Base-by-base conservation (phyloP, 1,140 invertebrate genomes). In the Drosophila elegans region DNA sequence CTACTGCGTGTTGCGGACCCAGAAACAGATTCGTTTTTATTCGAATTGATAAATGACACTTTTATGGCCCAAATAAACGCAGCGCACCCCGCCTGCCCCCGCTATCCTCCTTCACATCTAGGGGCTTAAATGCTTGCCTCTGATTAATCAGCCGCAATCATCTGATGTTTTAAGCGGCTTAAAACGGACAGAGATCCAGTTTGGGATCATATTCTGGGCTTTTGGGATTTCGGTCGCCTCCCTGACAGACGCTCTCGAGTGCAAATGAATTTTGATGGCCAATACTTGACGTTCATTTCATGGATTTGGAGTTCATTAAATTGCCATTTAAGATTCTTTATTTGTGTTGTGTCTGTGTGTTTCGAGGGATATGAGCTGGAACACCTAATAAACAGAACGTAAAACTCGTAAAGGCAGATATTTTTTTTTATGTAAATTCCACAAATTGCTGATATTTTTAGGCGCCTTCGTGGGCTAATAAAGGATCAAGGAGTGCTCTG, bases 111-210 rank as follows among this genome's bases (percentile, higher is more conserved):
- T 13, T 42, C 29, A 42, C 52, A 55, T 36, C 38, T 46, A 51
- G 74, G 41, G 78, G 84, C 84, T 89, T 89, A 89, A 89, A 89
- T 89, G 84, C 84, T 74, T 61, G 80, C 84, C 84, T 84, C 84
- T 89, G 84, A 89, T 89, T 89, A 89, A 89, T 89, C 84, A 89
- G 85, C 84, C 84, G 75, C 84, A 89, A 89, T 89, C 83, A 86
- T 76, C 85, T 89, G 84, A 89, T 89, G 84, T 89, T 89, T 89
- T 89, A 89, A 89, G 84, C 84, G 80, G 84, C 84, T 89, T 89
- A 89, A 89, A 82, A 76, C 75, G 71, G 72, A 56, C 71, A 61
- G 54, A 57, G 53, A 59, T 55, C 52, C 44, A 48, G 52, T 61
- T 34, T 53, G 42, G 49, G 49, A 13, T 27, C 49, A 34, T 7